These are phyloP conservation scores for Taxidea taxus DNA, from an alignment of 2,113 vertebrate genomes.

Conservation along the genomic window DNA sequence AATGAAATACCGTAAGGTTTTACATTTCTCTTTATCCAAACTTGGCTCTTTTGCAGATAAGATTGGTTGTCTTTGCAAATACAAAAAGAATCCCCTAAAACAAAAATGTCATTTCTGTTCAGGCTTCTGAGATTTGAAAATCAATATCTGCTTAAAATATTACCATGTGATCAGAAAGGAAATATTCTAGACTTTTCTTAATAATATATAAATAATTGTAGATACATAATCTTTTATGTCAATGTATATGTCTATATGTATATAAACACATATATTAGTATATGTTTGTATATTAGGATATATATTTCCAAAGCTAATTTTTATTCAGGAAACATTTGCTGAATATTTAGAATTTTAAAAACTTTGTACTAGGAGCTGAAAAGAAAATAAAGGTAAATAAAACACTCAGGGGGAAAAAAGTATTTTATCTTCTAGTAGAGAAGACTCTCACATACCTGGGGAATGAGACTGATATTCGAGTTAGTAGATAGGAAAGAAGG, in stretches of 20 bases:
- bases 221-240: not conserved
- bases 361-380: not conserved
- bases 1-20: not conserved
- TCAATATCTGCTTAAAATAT: constrained; percentile 28
- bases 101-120: not conserved
- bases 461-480: not conserved
- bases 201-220: not conserved
- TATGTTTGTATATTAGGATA: not conserved
- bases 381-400: not conserved
- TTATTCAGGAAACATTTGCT: not conserved
- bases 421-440: not conserved
- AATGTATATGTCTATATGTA: not conserved
- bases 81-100: not conserved
- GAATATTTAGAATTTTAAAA: constrained; percentile 31
- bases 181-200: not conserved
- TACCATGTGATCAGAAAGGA: not conserved
- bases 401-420: not conserved
- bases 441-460: not conserved
- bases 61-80: not conserved
- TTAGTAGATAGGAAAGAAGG: not conserved
- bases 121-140: not conserved
- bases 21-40: not conserved
- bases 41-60: not conserved
- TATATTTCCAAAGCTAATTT: not conserved
- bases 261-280: not conserved